Percentiles rank a stretch among this genome's conserved stretches.
These are phyloP conservation scores for Zoanthus sansibaricus DNA, from an alignment of 92 coral and sea anemone genomes.

Conservation along the genomic window DNA sequence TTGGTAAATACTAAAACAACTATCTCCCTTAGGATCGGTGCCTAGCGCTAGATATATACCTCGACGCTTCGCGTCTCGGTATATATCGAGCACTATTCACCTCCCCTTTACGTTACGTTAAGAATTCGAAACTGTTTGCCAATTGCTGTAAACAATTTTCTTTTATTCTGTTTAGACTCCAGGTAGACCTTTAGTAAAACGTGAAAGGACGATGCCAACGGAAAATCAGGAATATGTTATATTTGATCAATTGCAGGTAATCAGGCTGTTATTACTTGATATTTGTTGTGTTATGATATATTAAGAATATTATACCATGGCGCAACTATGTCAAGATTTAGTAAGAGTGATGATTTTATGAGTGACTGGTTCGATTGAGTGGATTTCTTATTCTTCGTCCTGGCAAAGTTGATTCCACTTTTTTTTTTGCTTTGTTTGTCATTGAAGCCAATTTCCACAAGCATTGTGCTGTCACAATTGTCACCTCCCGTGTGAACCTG, in stretches of 20 bases:
- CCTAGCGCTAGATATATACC: too few relatives aligned
- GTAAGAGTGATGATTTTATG: too few relatives aligned
- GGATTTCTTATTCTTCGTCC: background rate
- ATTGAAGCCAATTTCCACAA: too few relatives aligned
- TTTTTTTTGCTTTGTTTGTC: too few relatives aligned
- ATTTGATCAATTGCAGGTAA: slow-evolving; percentile 87
- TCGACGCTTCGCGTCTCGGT: too few relatives aligned
- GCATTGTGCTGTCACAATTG: too few relatives aligned
- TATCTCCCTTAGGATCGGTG: too few relatives aligned
- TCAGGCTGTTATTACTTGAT: background rate
- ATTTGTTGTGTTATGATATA: background rate
- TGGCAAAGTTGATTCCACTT: background rate
- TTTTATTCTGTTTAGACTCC: slow-evolving; percentile 61
- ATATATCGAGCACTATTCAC: background rate
- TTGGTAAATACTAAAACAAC: too few relatives aligned
- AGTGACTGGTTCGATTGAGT: too few relatives aligned
- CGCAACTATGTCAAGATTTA: background rate
- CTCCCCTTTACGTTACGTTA: background rate
- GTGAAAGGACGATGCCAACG: slow-evolving; percentile 47
- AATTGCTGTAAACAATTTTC: background rate
- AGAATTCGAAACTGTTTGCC: background rate
- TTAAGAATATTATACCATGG: background rate
- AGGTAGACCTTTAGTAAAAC: slow-evolving; percentile 79
- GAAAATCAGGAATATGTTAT: slow-evolving; percentile 81
- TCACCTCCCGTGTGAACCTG: too few relatives aligned